Evolutionary conservation across 2,888 invertebrate genomes (phyloP).

Genomic region (Stenoptilia bipunctidactyla): DNA sequence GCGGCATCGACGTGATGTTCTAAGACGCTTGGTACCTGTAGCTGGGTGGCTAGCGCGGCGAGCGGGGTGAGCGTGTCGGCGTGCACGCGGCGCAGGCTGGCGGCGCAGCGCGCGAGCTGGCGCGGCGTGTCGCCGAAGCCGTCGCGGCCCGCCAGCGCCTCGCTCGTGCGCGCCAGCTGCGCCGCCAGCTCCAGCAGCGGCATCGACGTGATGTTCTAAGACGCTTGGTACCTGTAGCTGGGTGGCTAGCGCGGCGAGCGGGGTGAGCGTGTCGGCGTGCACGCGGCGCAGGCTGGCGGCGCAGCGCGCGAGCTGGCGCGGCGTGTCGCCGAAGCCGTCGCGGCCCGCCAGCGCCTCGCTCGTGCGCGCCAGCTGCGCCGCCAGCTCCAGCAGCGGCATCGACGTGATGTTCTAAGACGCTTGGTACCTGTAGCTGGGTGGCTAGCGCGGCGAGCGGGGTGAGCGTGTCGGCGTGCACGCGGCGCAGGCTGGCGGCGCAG

Average conservation of each 20-base stretch:
- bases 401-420: no score
- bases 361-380: constrained; percentile 18
- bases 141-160: constrained; percentile 77
- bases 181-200: constrained; percentile 74
- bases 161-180: constrained; percentile 73
- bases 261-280: constrained; percentile 48
- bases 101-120: constrained; percentile 70
- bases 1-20: no score
- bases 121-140: constrained; percentile 79
- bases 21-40: no score
- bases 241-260: constrained; percentile 9
- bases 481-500: constrained; percentile 44
- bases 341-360: constrained; percentile 19
- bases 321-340: no score
- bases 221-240: not conserved
- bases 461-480: constrained; percentile 66
- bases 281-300: constrained; percentile 63
- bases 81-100: constrained; percentile 75
- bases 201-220: no score
- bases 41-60: constrained; percentile 9
- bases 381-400: constrained; percentile 30
- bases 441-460: constrained; percentile 9
- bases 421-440: not conserved
- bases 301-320: constrained; percentile 25
- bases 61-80: constrained; percentile 27